Evolutionary conservation across 1,140 invertebrate genomes (phyloP).

Genomic region (Drosophila elegans): DNA sequence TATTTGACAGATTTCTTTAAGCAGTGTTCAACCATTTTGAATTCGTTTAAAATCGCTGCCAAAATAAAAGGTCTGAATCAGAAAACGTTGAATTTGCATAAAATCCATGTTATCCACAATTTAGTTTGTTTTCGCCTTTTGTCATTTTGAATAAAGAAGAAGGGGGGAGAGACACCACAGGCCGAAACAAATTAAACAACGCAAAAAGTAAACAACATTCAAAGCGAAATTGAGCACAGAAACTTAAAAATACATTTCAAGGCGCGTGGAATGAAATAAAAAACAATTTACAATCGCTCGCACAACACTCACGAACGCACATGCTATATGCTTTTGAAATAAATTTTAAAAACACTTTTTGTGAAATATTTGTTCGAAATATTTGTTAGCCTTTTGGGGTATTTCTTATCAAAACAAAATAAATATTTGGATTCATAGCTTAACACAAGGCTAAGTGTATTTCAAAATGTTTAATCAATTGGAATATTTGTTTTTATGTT

Average conservation of each 20-base stretch:
- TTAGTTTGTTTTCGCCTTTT: constrained; percentile 57
- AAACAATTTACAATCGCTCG: constrained; percentile 47
- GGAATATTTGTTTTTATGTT: not conserved
- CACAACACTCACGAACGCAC: constrained; percentile 14
- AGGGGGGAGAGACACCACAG: constrained; percentile 13
- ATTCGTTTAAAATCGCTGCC: constrained; percentile 33
- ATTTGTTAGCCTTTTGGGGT: constrained; percentile 17
- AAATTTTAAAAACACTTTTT: constrained; percentile 43
- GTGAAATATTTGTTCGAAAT: constrained; percentile 37
- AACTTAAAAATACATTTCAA: constrained; percentile 83
- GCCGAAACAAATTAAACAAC: constrained; percentile 72
- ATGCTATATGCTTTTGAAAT: constrained; percentile 23
- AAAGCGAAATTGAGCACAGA: constrained; percentile 68
- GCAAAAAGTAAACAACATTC: constrained; percentile 80
- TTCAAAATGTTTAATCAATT: constrained; percentile 1
- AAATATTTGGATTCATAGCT: not conserved
- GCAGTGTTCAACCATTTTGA: constrained; percentile 32
- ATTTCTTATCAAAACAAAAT: not conserved
- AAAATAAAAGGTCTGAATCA: constrained; percentile 45
- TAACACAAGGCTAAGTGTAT: not conserved
- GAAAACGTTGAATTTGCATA: constrained; percentile 48
- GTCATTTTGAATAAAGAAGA: constrained; percentile 53
- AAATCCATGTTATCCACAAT: constrained; percentile 52
- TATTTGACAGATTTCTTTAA: constrained; percentile 33
- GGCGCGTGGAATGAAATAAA: constrained; percentile 70